These are phyloP conservation scores for Aelia acuminata DNA, from an alignment of 2,888 invertebrate species.

Conservation along the genomic window DNA sequence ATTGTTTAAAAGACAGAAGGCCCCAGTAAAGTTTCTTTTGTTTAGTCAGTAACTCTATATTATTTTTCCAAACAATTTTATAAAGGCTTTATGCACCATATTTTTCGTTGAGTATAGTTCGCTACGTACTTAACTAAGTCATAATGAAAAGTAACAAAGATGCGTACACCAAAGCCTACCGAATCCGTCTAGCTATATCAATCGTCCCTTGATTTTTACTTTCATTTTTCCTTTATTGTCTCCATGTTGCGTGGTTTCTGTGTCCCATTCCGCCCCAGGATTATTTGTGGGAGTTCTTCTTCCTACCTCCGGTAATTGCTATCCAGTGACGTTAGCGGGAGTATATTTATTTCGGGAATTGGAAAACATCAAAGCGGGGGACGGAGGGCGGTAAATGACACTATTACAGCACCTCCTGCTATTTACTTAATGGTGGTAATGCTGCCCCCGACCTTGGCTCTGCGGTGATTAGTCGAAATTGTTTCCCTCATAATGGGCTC, in stretches of 20 bases:
- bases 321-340: neutral
- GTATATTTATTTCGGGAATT: slow-evolving; percentile 41
- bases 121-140: no score
- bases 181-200: neutral
- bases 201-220: neutral
- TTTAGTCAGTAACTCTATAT: no score
- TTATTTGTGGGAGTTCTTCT: slow-evolving; percentile 16
- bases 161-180: no score
- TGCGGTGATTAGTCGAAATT: slow-evolving; percentile 54
- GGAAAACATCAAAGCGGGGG: slow-evolving; percentile 31
- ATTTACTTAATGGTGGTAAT: slow-evolving; percentile 63
- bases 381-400: slow-evolving; percentile 52
- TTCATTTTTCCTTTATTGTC: neutral
- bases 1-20: no score
- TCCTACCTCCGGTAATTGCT: neutral
- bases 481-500: slow-evolving; percentile 54
- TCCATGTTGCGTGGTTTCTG: neutral
- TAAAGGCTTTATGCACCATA: no score
- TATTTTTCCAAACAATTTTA: no score
- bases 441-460: slow-evolving; percentile 60
- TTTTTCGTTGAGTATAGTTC: no score
- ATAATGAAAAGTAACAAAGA: no score
- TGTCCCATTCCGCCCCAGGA: neutral
- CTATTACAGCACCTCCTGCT: slow-evolving; percentile 55
- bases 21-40: no score